A percentile compares a stretch with the other conserved stretches of the same genome.
Evolutionary conservation across 2,113 vertebrate genomes (phyloP).

Genomic region (Gobius niger): DNA sequence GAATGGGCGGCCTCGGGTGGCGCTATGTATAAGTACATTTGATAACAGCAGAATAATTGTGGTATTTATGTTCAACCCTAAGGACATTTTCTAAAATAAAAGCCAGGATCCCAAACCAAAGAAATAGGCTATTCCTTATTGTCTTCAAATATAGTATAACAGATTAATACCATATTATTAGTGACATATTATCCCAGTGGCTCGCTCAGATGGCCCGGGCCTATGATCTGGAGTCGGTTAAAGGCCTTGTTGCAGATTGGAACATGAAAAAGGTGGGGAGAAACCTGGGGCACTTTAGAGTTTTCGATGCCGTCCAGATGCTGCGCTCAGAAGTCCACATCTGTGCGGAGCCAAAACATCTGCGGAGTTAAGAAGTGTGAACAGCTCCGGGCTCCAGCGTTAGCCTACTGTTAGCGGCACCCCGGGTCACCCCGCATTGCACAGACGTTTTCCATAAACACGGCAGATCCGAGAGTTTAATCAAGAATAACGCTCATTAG

Average conservation of each 20-base stretch:
- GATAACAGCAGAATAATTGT: too few relatives aligned
- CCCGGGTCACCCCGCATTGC: constrained; percentile 4
- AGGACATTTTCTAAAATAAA: too few relatives aligned
- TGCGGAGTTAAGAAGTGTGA: constrained; percentile 10
- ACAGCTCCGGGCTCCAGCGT: constrained; percentile 1
- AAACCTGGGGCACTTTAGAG: constrained; percentile 1
- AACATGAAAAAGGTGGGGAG: constrained; percentile 12
- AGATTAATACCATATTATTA: neutral
- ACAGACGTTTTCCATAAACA: constrained; percentile 10
- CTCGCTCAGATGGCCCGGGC: neutral
- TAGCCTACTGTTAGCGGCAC: constrained; percentile 10
- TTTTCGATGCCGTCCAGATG: constrained; percentile 2
- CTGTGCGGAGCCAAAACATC: neutral
- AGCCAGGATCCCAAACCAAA: too few relatives aligned
- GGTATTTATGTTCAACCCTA: too few relatives aligned
- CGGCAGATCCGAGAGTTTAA: neutral
- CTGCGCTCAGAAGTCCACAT: constrained; percentile 5
- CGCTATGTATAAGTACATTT: too few relatives aligned
- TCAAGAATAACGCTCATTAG: neutral
- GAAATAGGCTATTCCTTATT: neutral
- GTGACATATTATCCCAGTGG: neutral
- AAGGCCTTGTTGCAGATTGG: neutral
- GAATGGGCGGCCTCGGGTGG: too few relatives aligned
- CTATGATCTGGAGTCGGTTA: constrained; percentile 1
- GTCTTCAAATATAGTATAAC: neutral